Percentiles rank a stretch among this genome's conserved stretches.
These are phyloP conservation scores for Cantharis rufa DNA, from an alignment of 2,888 invertebrate genomes.

Conservation along the genomic window DNA sequence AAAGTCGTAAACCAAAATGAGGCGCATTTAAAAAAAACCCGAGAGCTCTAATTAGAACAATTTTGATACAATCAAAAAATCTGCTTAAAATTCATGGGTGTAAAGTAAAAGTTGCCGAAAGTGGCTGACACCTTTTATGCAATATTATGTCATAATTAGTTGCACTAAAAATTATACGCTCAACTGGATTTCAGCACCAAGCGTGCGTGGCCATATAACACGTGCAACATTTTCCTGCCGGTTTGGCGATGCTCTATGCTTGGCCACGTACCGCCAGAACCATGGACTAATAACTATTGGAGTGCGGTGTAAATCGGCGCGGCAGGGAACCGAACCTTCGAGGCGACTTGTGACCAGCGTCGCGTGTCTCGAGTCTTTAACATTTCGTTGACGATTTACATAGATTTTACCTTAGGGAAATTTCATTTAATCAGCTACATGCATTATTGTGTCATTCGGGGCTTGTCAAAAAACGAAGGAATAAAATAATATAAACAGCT, in stretches of 20 bases:
- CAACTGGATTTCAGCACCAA: neutral
- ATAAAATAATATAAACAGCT: neutral
- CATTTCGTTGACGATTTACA: neutral
- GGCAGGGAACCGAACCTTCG: neutral
- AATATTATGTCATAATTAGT: neutral
- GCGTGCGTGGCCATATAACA: neutral
- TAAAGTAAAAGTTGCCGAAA: neutral
- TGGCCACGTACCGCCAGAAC: neutral
- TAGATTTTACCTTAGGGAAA: neutral
- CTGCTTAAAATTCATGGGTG: neutral
- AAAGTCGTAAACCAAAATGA: conserved; percentile 37
- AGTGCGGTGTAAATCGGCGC: neutral
- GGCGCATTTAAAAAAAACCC: neutral
- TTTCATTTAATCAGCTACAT: neutral
- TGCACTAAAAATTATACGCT: neutral
- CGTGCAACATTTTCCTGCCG: neutral
- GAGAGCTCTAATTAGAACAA: neutral
- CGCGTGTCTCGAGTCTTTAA: neutral
- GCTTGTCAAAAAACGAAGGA: neutral
- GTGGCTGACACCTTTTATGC: neutral
- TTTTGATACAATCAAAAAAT: neutral
- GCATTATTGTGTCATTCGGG: neutral
- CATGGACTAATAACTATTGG: neutral
- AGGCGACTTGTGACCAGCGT: neutral
- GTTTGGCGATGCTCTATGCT: neutral